Conservation (phyloP, 2,113 vertebrate species). For the Rhea americana region DNA sequence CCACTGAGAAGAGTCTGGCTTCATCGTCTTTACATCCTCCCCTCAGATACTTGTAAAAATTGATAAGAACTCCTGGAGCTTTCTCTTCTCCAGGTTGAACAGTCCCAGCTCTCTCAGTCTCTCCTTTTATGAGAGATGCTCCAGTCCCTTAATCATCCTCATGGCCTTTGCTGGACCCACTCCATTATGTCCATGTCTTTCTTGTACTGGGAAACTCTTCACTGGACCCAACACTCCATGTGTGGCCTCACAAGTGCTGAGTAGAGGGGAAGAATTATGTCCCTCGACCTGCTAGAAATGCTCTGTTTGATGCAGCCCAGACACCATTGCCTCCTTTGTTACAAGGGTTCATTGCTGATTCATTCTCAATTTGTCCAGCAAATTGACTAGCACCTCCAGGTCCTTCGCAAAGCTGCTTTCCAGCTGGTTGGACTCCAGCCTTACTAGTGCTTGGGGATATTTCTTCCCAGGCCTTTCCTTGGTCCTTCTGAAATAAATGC, state of each 20-base stretch:
- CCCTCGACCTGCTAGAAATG: background rate
- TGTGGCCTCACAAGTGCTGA: background rate
- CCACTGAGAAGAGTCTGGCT: too few relatives aligned
- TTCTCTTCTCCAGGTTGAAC: too few relatives aligned
- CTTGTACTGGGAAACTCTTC: background rate
- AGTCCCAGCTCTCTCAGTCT: too few relatives aligned
- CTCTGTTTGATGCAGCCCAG: background rate
- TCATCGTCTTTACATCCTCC: too few relatives aligned
- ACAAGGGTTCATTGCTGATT: background rate
- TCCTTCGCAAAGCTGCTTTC: background rate
- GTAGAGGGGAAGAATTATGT: background rate
- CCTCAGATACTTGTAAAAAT: too few relatives aligned
- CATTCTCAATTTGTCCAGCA: background rate
- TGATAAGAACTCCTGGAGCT: too few relatives aligned
- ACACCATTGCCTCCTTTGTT: background rate
- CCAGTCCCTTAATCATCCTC: background rate
- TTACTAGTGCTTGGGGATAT: background rate
- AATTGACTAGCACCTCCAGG: too few relatives aligned
- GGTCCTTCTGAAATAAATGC: background rate
- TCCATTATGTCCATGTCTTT: background rate
- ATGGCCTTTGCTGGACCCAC: background rate
- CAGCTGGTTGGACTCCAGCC: background rate
- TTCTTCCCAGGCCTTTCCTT: background rate
- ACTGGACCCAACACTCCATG: too few relatives aligned
- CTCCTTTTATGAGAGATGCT: too few relatives aligned